These are phyloP conservation scores for Aptenodytes patagonicus DNA, from an alignment of 2,113 vertebrate genomes.

Conservation along the genomic window DNA sequence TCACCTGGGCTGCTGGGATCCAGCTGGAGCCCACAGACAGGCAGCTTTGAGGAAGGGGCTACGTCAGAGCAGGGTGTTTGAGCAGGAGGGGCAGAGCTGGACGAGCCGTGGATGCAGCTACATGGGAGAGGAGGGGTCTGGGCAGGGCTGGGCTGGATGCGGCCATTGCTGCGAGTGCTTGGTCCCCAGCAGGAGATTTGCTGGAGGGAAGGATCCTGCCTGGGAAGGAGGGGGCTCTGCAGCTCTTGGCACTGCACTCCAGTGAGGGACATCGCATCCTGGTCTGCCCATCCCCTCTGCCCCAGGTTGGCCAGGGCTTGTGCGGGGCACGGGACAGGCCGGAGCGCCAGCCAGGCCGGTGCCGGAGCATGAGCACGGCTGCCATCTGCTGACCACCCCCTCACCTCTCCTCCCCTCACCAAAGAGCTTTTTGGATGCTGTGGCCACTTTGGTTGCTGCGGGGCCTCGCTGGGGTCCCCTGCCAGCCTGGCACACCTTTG, in stretches of 20 bases:
- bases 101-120: fast-evolving
- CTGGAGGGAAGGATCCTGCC: background rate
- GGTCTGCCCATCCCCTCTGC: background rate
- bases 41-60: background rate
- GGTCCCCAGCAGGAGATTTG: background rate
- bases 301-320: background rate
- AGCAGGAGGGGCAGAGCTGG: background rate
- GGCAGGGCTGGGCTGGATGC: background rate
- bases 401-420: fast-evolving
- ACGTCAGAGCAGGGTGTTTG: background rate
- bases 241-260: background rate
- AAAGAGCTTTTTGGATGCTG: background rate
- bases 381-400: background rate
- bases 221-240: background rate
- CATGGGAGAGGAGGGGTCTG: fast-evolving
- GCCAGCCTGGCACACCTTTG: background rate
- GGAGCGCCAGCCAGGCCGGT: background rate
- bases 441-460: background rate
- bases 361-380: background rate
- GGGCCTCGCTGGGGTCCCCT: too few species aligned
- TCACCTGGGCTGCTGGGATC: background rate
- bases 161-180: background rate
- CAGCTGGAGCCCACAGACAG: background rate
- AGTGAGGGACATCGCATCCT: background rate
- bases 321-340: background rate